These are phyloP conservation scores for Enteromius unitaeniatus DNA, from an alignment of 2,797 vertebrate species.

Conservation along the genomic window DNA sequence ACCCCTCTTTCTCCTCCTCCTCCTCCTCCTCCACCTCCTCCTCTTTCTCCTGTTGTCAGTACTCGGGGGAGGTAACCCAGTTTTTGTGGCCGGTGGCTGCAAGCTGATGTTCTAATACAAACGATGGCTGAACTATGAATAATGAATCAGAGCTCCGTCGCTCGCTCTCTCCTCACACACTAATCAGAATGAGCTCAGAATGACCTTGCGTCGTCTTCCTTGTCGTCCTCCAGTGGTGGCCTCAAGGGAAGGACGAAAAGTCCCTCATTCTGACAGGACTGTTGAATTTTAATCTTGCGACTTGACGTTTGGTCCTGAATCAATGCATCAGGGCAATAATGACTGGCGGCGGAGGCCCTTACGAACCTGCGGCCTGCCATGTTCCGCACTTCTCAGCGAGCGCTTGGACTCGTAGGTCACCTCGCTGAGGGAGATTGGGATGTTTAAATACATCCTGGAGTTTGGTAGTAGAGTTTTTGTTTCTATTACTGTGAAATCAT, in stretches of 20 bases:
- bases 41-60: constrained; percentile 59
- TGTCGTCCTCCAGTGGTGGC: constrained; percentile 44
- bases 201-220: constrained; percentile 45
- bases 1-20: constrained; percentile 5
- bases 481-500: not conserved
- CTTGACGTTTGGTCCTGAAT: constrained; percentile 41
- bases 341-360: not conserved
- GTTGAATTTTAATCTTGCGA: constrained; percentile 47
- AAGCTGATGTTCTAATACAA: constrained; percentile 74
- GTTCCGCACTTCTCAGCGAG: not conserved
- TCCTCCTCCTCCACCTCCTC: not conserved
- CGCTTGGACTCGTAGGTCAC: not conserved
- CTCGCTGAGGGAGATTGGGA: not conserved
- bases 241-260: constrained; percentile 40
- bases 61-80: constrained; percentile 82
- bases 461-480: not conserved
- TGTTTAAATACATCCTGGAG: not conserved
- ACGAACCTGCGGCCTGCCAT: not conserved
- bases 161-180: constrained; percentile 17
- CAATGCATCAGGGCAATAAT: constrained; percentile 15
- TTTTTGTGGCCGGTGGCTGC: constrained; percentile 78
- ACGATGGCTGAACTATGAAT: constrained; percentile 78
- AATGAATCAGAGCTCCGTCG: constrained; percentile 68
- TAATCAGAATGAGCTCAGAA: constrained; percentile 51
- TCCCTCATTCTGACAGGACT: constrained; percentile 39